These are phyloP conservation scores for Synchiropus splendidus DNA, from an alignment of 2,113 vertebrate genomes.

Conservation along the genomic window DNA sequence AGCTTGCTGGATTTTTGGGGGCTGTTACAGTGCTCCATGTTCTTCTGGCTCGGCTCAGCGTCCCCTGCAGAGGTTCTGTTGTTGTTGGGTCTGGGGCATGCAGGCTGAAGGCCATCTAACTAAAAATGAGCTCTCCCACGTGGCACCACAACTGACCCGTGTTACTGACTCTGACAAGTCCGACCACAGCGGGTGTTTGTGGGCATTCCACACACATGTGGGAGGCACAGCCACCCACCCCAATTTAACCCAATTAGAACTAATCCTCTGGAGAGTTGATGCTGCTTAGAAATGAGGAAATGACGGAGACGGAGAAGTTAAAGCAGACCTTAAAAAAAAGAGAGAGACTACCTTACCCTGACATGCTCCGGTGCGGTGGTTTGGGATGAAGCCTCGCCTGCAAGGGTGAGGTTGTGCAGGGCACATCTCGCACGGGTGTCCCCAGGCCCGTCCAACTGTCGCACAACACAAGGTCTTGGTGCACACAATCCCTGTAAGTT, in stretches of 20 bases:
- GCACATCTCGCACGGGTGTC: conserved; percentile 97
- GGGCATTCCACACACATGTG: conserved; percentile 67
- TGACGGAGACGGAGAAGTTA: conserved; percentile 20
- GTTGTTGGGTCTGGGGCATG: conserved; percentile 46
- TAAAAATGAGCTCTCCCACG: conserved; percentile 59
- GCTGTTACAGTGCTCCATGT: conserved; percentile 22
- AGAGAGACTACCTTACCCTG: conserved; percentile 76
- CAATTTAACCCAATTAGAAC: conserved; percentile 70
- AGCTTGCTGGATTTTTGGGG: no score
- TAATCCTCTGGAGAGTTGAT: conserved; percentile 51
- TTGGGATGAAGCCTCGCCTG: conserved; percentile 92
- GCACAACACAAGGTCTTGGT: conserved; percentile 96
- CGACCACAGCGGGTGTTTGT: conserved; percentile 47
- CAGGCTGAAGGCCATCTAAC: conserved; percentile 32
- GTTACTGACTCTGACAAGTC: conserved; percentile 71
- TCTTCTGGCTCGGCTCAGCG: conserved; percentile 36
- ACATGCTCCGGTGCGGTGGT: conserved; percentile 91
- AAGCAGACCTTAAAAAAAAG: conserved; percentile 21
- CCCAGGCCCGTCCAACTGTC: conserved; percentile 93
- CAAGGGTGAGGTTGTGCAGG: conserved; percentile 95
- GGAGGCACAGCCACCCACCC: conserved; percentile 65
- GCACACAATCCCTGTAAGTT: conserved; percentile 94
- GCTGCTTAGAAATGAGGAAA: conserved; percentile 27
- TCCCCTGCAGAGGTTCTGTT: conserved; percentile 44
- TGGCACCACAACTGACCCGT: conserved; percentile 64